phyloP scores from a whole-genome alignment of 2,888 invertebrate genomes.

The Sphecodes monilicornis region DNA sequence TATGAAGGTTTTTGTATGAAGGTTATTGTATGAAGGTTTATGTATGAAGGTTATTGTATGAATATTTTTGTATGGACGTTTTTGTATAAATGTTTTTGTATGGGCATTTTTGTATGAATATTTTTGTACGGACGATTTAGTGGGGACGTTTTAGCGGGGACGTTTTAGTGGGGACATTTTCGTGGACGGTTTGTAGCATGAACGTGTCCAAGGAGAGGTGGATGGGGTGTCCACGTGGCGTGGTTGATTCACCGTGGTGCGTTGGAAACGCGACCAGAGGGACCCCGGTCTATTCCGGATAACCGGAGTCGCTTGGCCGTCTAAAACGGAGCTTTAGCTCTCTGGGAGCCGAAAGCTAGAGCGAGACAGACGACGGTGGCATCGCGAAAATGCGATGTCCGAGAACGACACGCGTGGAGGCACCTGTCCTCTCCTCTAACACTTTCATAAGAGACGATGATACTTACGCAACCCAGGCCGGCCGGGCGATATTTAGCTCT shows the following conservation, averaged over 20 bases:
- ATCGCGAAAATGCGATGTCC: slow-evolving; percentile 63
- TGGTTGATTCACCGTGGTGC: slow-evolving; percentile 15
- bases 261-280: slow-evolving; percentile 18
- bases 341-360: slow-evolving; percentile 1
- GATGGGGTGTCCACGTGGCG: slow-evolving; percentile 11
- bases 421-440: slow-evolving; percentile 73
- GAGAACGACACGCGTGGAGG: slow-evolving; percentile 60
- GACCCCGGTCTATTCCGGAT: slow-evolving; percentile 30
- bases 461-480: slow-evolving; percentile 76
- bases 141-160: background rate
- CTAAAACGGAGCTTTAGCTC: slow-evolving; percentile 49
- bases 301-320: slow-evolving; percentile 32
- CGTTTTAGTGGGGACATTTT: background rate
- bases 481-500: slow-evolving; percentile 80
- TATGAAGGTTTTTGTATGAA: background rate
- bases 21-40: rapidly evolving
- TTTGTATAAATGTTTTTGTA: background rate
- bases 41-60: background rate
- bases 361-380: slow-evolving; percentile 23
- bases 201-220: background rate
- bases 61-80: background rate
- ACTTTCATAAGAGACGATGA: slow-evolving; percentile 71
- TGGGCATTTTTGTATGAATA: background rate
- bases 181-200: background rate
- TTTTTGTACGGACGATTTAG: background rate